Evolutionary conservation across 1,140 invertebrate genomes (phyloP).

Genomic region (Dreissena rostriformis): DNA sequence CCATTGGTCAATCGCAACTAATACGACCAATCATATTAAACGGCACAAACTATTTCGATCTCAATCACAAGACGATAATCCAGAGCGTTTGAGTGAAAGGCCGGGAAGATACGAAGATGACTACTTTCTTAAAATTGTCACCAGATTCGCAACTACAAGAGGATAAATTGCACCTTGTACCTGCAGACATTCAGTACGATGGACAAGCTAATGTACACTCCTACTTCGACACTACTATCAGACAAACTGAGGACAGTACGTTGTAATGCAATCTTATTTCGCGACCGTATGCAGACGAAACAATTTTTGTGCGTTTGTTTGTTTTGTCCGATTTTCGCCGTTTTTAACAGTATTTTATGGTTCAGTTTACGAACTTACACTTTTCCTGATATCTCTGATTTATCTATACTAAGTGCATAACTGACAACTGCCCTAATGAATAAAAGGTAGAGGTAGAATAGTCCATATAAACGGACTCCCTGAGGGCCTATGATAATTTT

Average conservation of each 20-base stretch:
- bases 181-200: slow-evolving; percentile 88
- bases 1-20: background rate
- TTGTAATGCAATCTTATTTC: background rate
- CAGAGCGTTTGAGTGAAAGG: background rate
- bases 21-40: background rate
- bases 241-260: slow-evolving; percentile 78
- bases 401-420: no score
- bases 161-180: slow-evolving; percentile 85
- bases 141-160: background rate
- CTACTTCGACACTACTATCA: slow-evolving; percentile 87
- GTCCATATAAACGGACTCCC: no score
- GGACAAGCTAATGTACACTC: slow-evolving; percentile 87
- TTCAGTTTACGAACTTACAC: no score
- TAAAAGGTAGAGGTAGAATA: no score
- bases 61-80: background rate
- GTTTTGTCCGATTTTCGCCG: no score
- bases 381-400: no score
- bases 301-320: no score
- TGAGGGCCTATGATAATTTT: no score
- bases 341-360: no score
- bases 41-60: slow-evolving; percentile 3
- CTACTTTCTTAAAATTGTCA: slow-evolving; percentile 30
- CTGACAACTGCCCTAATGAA: no score
- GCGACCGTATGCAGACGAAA: no score
- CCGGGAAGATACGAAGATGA: slow-evolving; percentile 48